These are phyloP conservation scores for Esox lucius DNA, from an alignment of 2,797 vertebrate species.

Conservation along the genomic window DNA sequence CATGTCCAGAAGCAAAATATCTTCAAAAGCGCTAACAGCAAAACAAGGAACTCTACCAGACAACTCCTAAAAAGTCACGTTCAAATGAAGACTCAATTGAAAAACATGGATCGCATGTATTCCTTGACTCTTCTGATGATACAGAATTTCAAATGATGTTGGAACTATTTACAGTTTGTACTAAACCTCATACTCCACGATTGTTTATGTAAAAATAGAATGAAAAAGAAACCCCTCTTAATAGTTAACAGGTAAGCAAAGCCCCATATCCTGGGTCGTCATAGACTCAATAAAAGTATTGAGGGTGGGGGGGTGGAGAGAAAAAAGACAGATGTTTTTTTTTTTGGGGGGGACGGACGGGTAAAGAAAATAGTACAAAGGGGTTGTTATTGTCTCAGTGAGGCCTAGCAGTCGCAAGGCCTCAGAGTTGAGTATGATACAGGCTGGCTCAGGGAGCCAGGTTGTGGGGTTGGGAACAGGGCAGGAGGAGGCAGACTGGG, in stretches of 20 bases:
- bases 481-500: slow-evolving; percentile 20
- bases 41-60: slow-evolving; percentile 55
- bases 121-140: slow-evolving; percentile 53
- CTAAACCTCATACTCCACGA: slow-evolving; percentile 56
- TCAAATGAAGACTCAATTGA: slow-evolving; percentile 41
- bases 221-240: slow-evolving; percentile 45
- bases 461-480: slow-evolving; percentile 30
- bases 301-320: slow-evolving; percentile 43
- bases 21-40: slow-evolving; percentile 59
- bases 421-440: slow-evolving; percentile 59
- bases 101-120: slow-evolving; percentile 44
- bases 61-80: slow-evolving; percentile 49
- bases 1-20: slow-evolving; percentile 50
- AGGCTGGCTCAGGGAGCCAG: slow-evolving; percentile 51
- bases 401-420: slow-evolving; percentile 57
- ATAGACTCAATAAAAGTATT: slow-evolving; percentile 40
- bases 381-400: slow-evolving; percentile 64
- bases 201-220: slow-evolving; percentile 58
- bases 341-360: slow-evolving; percentile 29
- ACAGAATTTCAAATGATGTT: slow-evolving; percentile 50
- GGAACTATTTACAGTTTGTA: slow-evolving; percentile 66
- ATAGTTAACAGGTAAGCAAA: slow-evolving; percentile 54
- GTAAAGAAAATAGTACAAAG: slow-evolving; percentile 54
- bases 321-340: slow-evolving; percentile 21
- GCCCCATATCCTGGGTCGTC: slow-evolving; percentile 53